A percentile compares a stretch with the other conserved stretches of the same genome.
phyloP scores from a whole-genome alignment of 2,797 vertebrate species.

The Clarias laeviceps region DNA sequence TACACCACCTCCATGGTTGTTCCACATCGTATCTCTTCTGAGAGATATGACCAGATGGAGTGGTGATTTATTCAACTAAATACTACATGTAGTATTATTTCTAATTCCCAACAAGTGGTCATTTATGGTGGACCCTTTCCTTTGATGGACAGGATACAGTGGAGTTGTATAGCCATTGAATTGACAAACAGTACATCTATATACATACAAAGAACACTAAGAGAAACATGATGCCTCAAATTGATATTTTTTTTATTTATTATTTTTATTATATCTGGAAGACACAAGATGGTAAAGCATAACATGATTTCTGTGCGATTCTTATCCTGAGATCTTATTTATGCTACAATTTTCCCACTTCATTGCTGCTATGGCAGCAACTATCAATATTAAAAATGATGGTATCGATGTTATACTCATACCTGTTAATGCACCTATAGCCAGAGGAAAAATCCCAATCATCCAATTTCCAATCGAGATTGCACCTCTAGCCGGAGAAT shows the following conservation, averaged over 20 bases:
- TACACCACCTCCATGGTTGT: no score
- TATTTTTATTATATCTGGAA: background rate
- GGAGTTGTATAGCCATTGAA: background rate
- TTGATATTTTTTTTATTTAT: background rate
- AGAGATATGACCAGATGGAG: no score
- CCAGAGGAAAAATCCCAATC: background rate
- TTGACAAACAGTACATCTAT: background rate
- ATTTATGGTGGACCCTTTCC: background rate
- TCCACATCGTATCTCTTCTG: background rate
- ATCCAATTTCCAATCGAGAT: background rate
- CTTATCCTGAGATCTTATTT: background rate
- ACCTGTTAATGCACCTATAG: constrained; percentile 1
- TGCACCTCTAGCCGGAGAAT: background rate
- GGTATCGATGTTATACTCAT: background rate
- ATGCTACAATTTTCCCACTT: background rate
- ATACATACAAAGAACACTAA: background rate
- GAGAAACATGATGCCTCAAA: background rate
- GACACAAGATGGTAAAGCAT: background rate
- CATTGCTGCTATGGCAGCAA: background rate
- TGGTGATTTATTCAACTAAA: background rate
- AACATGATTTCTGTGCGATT: background rate
- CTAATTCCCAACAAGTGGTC: background rate
- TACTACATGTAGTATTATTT: background rate
- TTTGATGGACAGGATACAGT: background rate
- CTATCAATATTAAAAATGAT: background rate